Evolutionary conservation across 1,140 invertebrate genomes (phyloP), one percentile per base, ranked within the genome.

Genomic region (Lerema accius): DNA sequence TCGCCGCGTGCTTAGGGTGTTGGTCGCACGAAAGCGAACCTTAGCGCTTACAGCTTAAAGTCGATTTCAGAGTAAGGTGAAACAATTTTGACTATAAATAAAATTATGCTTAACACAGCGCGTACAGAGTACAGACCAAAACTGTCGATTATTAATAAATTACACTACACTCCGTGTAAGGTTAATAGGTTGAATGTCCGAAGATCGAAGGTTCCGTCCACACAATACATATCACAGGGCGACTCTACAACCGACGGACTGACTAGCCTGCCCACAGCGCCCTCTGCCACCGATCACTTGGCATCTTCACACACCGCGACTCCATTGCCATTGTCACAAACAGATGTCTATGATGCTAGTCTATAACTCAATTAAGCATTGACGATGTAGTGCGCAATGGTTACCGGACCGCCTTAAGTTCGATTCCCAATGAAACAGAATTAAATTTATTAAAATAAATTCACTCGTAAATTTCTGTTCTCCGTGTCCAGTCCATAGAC

Each of bases 171-270:
- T 61, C 46, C 59, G 78, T 71, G 64, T 65, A 53, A 19, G 16
- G 53, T 66, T 32, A 71, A 78, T 77, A 71, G 69, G 70, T 78
- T 81, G 48, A 72, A 46, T 73, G 73, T 76, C 67, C 63, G 35
- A 51, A 61, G 55, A 43, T 39, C 32, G 23, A 2, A 32, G 46
- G 23, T 23, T 51, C 2, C 55, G 15, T 67, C 62, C 71, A 69
- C 69, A 46, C 51, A 37, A 53, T 43, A 49, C 53, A 72, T 82
- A 85, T 85, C 82, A 82, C 82, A 82, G 80, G 76, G 56, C 67
- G 62, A 40, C 37, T 61, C 61, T 67, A 71, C 63, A 59, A 50
- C 69, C 64, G 62, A 67, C 26, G 48, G 28, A 76, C 73, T 87
- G 84, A 86, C 84, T 87, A 87, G 83, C 76, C 70, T 77, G 67